Base-by-base conservation (phyloP, 2,797 vertebrate species). In the Sphenopsis melanotis region DNA sequence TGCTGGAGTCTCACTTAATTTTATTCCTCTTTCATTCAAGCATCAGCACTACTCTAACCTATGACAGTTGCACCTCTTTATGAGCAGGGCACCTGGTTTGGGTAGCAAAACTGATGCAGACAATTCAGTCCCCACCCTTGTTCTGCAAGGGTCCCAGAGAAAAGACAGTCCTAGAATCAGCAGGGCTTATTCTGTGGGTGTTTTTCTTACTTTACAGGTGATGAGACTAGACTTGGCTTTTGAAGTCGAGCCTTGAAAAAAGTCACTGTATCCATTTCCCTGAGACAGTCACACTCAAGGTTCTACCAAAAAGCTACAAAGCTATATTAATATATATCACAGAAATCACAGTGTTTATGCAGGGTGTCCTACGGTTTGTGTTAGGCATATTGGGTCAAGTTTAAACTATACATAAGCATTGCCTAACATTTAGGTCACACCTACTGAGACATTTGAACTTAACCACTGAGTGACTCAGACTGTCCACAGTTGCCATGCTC, bases 51-150 rank as follows among this genome's bases (percentile, higher is more conserved):
- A n/a, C 34, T 56, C 34, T 75, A 53, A 71, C 12, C 23, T 75
- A 2, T 32, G 22, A 49, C 18, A 36, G 11, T 5, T 7, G 1
- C 9, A n/a, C 20, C 20, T 30, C 27, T 23, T 46, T 0, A 0
- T 52, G 46, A 44, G 74, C 6, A 9, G 26, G 27, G 8, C 17
- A 61, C 9, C 1, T 7, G 34, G 21, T 60, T 65, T 52, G 21
- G 17, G 16, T 20, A 84, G 44, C 39, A 57, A 53, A 89, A 74
- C 21, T 15, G 44, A 47, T 17, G 30, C 44, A 80, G 61, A n/a
- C 10, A 60, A 12, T 63, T 63, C 44, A 78, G 26, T 12, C 37
- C 15, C 12, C 21, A 83, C 8, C 10, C 11, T 66, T 49, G 5
- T 36, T 70, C 29, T 65, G 75, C 3, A 10, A 39, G 1, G 27